phyloP scores from a whole-genome alignment of 2,113 vertebrate species.

The Aphyosemion australe region DNA sequence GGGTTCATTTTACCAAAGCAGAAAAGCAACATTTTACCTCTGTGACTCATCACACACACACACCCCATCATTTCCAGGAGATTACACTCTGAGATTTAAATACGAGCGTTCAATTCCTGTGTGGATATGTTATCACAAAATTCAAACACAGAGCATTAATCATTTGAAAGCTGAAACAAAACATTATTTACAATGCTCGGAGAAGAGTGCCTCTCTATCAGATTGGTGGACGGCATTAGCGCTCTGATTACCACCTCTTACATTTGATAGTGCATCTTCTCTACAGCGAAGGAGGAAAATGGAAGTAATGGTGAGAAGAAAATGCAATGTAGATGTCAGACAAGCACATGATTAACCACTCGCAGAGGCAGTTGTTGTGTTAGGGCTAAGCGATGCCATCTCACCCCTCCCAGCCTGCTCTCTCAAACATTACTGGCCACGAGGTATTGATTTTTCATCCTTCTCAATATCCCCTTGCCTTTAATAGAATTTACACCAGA shows the following conservation, averaged over 20 bases:
- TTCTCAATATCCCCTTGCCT: conserved; percentile 67
- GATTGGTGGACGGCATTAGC: conserved; percentile 46
- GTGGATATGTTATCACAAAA: conserved; percentile 11
- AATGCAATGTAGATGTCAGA: conserved; percentile 74
- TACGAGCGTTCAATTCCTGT: background rate
- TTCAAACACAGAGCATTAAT: conserved; percentile 25
- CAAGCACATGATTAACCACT: conserved; percentile 72
- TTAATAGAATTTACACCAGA: conserved; percentile 71
- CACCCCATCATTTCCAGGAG: conserved; percentile 17
- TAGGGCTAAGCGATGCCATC: conserved; percentile 58
- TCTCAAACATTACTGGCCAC: conserved; percentile 83
- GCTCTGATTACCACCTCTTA: conserved; percentile 45
- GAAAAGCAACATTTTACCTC: conserved; percentile 7
- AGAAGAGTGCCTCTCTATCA: conserved; percentile 48
- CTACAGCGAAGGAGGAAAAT: conserved; percentile 46
- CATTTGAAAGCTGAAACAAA: conserved; percentile 48
- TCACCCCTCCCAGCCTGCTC: conserved; percentile 83
- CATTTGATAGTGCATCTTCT: conserved; percentile 60
- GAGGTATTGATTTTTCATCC: conserved; percentile 73
- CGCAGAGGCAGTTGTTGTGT: conserved; percentile 53
- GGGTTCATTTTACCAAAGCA: conserved; percentile 1
- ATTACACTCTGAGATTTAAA: background rate
- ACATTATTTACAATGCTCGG: conserved; percentile 33
- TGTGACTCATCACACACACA: conserved; percentile 33
- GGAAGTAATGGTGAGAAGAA: conserved; percentile 59